phyloP scores from a whole-genome alignment of 1,140 invertebrate species.

The Cataglyphis hispanica region DNA sequence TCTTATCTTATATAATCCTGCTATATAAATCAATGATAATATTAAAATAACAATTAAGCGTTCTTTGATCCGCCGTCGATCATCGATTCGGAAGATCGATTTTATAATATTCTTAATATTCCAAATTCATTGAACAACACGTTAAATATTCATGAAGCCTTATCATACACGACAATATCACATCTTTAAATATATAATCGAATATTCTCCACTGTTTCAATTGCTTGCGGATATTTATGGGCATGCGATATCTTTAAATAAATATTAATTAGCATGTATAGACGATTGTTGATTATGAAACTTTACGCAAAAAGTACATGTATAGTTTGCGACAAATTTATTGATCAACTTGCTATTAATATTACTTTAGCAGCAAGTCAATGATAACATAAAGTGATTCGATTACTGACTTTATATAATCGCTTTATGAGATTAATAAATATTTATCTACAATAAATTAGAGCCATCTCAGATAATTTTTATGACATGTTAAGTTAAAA shows the following conservation, averaged over 20 bases:
- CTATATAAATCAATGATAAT: not conserved
- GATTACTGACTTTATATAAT: conserved; percentile 21
- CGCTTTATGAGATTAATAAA: conserved; percentile 5
- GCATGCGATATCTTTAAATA: conserved; percentile 19
- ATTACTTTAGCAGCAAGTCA: not conserved
- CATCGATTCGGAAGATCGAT: conserved; percentile 40
- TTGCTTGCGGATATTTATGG: conserved; percentile 12
- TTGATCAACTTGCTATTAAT: conserved; percentile 34
- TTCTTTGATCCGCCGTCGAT: conserved; percentile 6
- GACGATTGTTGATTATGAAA: conserved; percentile 41
- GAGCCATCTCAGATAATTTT: not conserved
- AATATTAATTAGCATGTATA: conserved; percentile 30
- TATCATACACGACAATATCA: conserved; percentile 22
- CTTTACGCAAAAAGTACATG: not conserved
- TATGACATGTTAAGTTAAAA: not conserved
- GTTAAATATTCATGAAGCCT: conserved; percentile 64
- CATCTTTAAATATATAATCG: not conserved
- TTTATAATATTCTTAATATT: not conserved
- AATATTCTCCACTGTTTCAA: conserved; percentile 4
- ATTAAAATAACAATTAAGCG: not conserved
- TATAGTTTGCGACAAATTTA: not conserved
- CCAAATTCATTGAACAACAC: not conserved
- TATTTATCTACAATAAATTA: conserved; percentile 27
- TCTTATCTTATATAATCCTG: not conserved
- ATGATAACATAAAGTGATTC: not conserved